Evolutionary conservation across 2,797 vertebrate species (phyloP).

Genomic region (Brachyrhaphis roseni): DNA sequence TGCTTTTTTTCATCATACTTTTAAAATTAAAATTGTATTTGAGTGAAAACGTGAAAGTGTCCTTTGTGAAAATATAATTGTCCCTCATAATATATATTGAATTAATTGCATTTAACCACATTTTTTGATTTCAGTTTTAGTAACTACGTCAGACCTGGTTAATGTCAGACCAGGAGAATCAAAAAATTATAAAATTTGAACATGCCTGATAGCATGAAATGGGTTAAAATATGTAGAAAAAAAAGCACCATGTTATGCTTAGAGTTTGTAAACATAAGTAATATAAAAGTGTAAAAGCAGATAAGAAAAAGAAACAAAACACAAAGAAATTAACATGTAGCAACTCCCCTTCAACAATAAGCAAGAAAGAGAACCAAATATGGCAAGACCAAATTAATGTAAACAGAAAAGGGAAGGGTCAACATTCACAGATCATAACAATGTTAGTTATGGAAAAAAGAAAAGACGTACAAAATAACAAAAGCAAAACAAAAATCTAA

Average conservation of each 20-base stretch:
- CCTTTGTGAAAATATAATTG: not conserved
- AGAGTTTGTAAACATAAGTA: not conserved
- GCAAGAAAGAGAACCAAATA: not conserved
- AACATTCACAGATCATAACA: not conserved
- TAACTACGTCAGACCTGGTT: not conserved
- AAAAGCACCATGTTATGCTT: not conserved
- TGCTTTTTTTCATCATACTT: no score
- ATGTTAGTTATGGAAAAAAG: not conserved
- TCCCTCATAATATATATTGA: not conserved
- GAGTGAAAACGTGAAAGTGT: not conserved
- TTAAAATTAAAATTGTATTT: no score
- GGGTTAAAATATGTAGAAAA: not conserved
- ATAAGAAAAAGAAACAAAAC: not conserved
- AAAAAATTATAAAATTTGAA: not conserved
- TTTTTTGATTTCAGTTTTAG: not conserved
- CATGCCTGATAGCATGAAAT: not conserved
- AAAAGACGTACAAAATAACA: not conserved
- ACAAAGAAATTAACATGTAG: not conserved
- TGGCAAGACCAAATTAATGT: not conserved
- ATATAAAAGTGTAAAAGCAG: not conserved
- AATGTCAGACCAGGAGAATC: not conserved
- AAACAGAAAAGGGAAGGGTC: not conserved
- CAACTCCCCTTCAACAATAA: not conserved
- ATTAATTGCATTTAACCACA: not conserved
- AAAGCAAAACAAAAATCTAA: not conserved